Evolutionary conservation across 2,797 vertebrate species (phyloP).

Genomic region (Hydrocynus forskahlii): DNA sequence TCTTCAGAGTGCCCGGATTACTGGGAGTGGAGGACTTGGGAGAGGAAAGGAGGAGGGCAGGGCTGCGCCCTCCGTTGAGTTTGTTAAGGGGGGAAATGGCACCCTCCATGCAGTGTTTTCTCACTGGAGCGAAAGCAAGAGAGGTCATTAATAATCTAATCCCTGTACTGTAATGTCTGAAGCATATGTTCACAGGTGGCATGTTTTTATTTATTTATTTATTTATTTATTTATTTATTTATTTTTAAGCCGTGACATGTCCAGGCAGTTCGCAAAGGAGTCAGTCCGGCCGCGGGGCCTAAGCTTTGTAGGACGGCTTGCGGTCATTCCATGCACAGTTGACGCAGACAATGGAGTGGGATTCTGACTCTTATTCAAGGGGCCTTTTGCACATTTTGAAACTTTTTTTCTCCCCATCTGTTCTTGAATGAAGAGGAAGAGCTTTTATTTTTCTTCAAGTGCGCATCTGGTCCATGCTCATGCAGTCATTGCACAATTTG

Average conservation of each 20-base stretch:
- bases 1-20: slow-evolving; percentile 34
- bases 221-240: no score
- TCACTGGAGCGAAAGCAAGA: slow-evolving; percentile 37
- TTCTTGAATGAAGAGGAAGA: slow-evolving; percentile 33
- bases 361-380: slow-evolving; percentile 10
- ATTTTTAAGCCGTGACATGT: slow-evolving; percentile 41
- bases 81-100: slow-evolving; percentile 29
- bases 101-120: slow-evolving; percentile 38
- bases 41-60: slow-evolving; percentile 9
- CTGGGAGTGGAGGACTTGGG: slow-evolving; percentile 35
- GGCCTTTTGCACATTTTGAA: slow-evolving; percentile 37
- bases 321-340: slow-evolving; percentile 44
- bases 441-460: slow-evolving; percentile 38
- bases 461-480: slow-evolving; percentile 43
- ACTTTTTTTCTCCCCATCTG: slow-evolving; percentile 28
- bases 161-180: slow-evolving; percentile 54
- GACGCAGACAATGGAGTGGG: slow-evolving; percentile 8
- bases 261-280: slow-evolving; percentile 25
- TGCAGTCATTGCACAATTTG: slow-evolving; percentile 45
- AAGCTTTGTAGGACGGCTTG: slow-evolving; percentile 52
- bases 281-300: slow-evolving; percentile 33
- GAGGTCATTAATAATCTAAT: slow-evolving; percentile 47
- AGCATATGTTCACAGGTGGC: slow-evolving; percentile 50
- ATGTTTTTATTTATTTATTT: slow-evolving; percentile 14
- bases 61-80: slow-evolving; percentile 40